Conservation (phyloP, 2,888 invertebrate species). For the Phanerotoma sp. region DNA sequence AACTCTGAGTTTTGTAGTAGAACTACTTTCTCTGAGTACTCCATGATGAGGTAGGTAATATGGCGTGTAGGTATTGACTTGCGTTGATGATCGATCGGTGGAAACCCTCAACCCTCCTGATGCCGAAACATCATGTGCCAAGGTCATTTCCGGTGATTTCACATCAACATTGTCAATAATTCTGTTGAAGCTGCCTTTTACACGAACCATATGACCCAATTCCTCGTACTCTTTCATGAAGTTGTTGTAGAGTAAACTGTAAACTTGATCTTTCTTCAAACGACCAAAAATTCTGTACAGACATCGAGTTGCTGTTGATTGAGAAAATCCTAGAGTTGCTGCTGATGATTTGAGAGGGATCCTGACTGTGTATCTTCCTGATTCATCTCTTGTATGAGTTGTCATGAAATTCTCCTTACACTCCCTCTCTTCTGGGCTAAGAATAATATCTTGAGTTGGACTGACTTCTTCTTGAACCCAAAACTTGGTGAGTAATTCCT, state of each 20-base stretch:
- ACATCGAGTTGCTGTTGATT: neutral
- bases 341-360: slow-evolving; percentile 5
- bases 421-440: slow-evolving; percentile 7
- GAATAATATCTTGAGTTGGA: neutral
- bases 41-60: slow-evolving; percentile 32
- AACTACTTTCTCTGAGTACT: slow-evolving; percentile 41
- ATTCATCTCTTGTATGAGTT: slow-evolving; percentile 15
- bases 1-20: slow-evolving; percentile 44
- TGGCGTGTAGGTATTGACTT: neutral
- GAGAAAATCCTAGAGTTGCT: slow-evolving; percentile 1
- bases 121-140: no score
- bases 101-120: no score
- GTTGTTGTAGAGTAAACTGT: slow-evolving; percentile 6
- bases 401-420: slow-evolving; percentile 15
- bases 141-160: no score
- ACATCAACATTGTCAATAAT: no score
- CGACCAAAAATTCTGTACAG: neutral
- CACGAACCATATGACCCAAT: slow-evolving; percentile 18
- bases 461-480: slow-evolving; percentile 20
- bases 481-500: slow-evolving; percentile 6
- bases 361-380: slow-evolving; percentile 19
- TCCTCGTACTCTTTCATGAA: slow-evolving; percentile 19
- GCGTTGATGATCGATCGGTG: neutral
- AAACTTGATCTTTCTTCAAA: neutral
- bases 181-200: no score